Base-by-base conservation (phyloP, 2,888 invertebrate species). In the Lucinisca nassula region DNA sequence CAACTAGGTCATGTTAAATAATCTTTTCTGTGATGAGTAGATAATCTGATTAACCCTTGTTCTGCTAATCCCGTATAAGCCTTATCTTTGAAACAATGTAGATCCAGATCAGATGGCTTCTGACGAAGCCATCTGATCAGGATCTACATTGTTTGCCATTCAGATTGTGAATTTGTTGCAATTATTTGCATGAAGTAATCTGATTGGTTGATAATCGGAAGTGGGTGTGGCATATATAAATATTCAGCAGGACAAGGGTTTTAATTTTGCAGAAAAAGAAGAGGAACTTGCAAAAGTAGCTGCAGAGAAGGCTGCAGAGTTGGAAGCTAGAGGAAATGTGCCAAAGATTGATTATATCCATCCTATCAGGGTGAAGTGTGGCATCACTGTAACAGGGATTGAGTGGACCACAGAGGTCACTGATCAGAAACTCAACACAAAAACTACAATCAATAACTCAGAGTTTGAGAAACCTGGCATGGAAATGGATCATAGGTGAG, bases 371-470 rank as follows among this genome's bases (percentile, higher is more conserved):
- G 70, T 89, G 55, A 58, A 78, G 73, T 83, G 81, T 27, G 81
- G 88, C 35, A 55, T 90, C 8, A 81, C 61, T 21, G 73, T 84
- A 3, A 61, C 79, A 1, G 76, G 38, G 27, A 82, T 88, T 17
- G 87, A 88, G 67, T 90, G 90, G 90, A 84, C 82, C 4, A 84
- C 81, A 17, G 87, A 85, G 77, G 78, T 58, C 0, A 90, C 90
- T 0, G 74, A 90, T 76, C 30, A 82, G 14, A 73, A 72, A 12
- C 77, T 87, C 40, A 24, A 86, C 21, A 88, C 87, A 2, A 88
- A 75, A 14, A 67, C 67, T 21, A 79, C 75, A 4, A 76, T 24
- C 21, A 24, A 49, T 6, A 78, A 70, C 17, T 74, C 55, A 8
- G 78, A 87, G 37, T 85, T 82, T 67, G 74, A 51, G 6, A 4